phyloP scores from a whole-genome alignment of 2,113 vertebrate species.

The Raja brachyura region DNA sequence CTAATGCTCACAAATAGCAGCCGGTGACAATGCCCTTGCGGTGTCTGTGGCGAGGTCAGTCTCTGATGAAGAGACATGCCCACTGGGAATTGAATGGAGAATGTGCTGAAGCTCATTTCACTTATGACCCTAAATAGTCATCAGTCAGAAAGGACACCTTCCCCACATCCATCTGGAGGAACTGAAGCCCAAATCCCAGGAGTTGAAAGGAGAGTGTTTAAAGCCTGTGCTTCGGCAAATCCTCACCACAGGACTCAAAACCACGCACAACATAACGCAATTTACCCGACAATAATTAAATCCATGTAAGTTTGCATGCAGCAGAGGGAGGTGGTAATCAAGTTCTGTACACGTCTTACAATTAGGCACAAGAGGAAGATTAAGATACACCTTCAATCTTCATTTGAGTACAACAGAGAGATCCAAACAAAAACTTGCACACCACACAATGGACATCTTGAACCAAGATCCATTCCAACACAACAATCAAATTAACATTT shows the following conservation, averaged over 20 bases:
- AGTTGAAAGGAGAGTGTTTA: slow-evolving; percentile 7
- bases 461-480: neutral
- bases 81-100: slow-evolving; percentile 18
- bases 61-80: neutral
- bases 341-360: too few species aligned
- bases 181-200: neutral
- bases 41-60: slow-evolving; percentile 3
- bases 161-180: neutral
- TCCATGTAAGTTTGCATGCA: too few species aligned
- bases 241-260: neutral
- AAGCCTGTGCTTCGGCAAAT: neutral
- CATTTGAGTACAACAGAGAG: neutral
- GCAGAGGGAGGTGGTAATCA: too few species aligned
- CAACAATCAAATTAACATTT: neutral
- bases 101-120: neutral
- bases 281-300: too few species aligned
- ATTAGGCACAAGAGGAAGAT: too few species aligned
- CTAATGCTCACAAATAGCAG: neutral
- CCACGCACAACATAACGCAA: too few species aligned
- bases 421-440: neutral
- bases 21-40: neutral
- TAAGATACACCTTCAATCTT: too few species aligned
- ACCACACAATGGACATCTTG: neutral
- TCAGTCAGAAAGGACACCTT: slow-evolving; percentile 13
- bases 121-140: neutral